phyloP scores from a whole-genome alignment of 2,888 invertebrate species.

The Parnassius apollo region DNA sequence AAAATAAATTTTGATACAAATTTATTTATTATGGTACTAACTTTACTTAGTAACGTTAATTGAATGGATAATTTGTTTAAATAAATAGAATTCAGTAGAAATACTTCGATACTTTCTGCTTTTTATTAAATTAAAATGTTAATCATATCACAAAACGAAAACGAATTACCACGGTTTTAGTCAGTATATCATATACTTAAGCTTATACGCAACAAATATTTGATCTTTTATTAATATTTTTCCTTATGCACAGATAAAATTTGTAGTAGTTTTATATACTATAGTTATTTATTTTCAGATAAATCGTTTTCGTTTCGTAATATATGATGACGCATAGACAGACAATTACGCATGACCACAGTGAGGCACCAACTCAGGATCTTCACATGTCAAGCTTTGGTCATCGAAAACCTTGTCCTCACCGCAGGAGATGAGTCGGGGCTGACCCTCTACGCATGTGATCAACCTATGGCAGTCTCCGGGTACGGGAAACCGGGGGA shows the following conservation, averaged over 20 bases:
- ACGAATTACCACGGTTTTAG: constrained; percentile 32
- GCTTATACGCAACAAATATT: too few species aligned
- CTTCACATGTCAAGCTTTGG: constrained; percentile 90
- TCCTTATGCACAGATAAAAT: background rate
- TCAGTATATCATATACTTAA: too few species aligned
- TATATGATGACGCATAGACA: constrained; percentile 30
- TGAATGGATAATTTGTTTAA: constrained; percentile 35
- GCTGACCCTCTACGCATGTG: constrained; percentile 94
- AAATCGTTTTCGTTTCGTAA: constrained; percentile 58
- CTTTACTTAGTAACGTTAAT: constrained; percentile 23
- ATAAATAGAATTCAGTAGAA: constrained; percentile 65
- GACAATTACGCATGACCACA: constrained; percentile 65
- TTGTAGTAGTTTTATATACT: background rate
- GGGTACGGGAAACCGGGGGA: constrained; percentile 93
- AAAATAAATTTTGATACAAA: constrained; percentile 28
- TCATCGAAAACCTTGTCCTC: constrained; percentile 94
- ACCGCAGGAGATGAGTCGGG: constrained; percentile 92
- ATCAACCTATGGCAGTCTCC: constrained; percentile 93
- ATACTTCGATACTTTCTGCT: constrained; percentile 43
- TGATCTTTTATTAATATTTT: too few species aligned
- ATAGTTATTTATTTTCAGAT: background rate
- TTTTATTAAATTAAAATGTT: constrained; percentile 45
- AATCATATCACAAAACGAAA: constrained; percentile 59
- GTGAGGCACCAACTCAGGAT: constrained; percentile 83
- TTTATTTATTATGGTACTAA: constrained; percentile 44